Evolutionary conservation across 2,113 vertebrate genomes (phyloP).

Genomic region (Piaya cayana): DNA sequence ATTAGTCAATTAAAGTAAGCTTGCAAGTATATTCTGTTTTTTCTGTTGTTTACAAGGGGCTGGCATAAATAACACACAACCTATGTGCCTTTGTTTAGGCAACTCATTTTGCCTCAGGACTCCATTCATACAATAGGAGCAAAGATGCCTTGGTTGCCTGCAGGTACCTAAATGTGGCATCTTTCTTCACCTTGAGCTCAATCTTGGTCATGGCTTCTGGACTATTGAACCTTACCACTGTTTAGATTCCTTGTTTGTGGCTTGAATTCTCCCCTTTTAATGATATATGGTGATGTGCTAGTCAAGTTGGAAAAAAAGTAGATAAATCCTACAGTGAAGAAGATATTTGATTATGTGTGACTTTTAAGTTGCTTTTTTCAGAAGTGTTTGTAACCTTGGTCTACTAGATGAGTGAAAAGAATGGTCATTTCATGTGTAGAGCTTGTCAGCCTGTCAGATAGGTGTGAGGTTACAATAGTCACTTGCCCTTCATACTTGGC

Average conservation of each 20-base stretch:
- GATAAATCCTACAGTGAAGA: background rate
- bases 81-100: background rate
- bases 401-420: background rate
- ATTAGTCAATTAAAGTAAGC: background rate
- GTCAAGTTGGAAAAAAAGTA: background rate
- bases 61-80: background rate
- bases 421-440: background rate
- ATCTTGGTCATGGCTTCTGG: background rate
- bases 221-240: background rate
- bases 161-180: background rate
- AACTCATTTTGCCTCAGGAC: background rate
- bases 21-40: background rate
- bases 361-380: background rate
- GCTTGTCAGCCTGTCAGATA: background rate
- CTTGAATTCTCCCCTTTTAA: background rate
- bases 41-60: background rate
- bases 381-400: background rate
- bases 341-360: background rate
- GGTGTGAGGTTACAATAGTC: background rate
- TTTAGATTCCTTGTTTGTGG: background rate
- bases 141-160: background rate
- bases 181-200: background rate
- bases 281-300: background rate
- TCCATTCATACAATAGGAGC: background rate
- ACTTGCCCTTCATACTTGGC: background rate